phyloP scores from a whole-genome alignment of 2,113 vertebrate genomes.

The Pachycephala philippinensis region DNA sequence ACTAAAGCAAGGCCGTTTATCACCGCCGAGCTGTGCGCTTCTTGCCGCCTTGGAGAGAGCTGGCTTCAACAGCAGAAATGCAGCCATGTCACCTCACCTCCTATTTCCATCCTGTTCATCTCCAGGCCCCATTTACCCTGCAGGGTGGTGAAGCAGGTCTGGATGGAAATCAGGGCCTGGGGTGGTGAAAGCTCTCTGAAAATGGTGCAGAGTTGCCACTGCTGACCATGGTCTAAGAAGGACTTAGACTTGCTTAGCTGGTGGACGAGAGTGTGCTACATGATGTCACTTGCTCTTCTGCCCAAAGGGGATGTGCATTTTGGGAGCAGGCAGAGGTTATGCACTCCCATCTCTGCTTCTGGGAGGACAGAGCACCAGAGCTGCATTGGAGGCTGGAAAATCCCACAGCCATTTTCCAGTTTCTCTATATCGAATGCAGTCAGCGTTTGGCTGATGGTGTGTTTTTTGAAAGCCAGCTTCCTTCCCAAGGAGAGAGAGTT shows the following conservation, averaged over 20 bases:
- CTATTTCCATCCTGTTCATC: not conserved
- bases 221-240: not conserved
- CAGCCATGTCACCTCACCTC: conserved; percentile 36
- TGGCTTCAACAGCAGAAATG: conserved; percentile 41
- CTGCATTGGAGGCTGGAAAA: not conserved
- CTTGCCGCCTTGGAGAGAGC: conserved; percentile 46
- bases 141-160: not conserved
- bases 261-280: not conserved
- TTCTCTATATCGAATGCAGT: not conserved
- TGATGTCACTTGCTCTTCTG: not conserved
- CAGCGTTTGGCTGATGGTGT: not conserved
- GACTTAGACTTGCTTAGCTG: not conserved
- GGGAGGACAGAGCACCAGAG: not conserved
- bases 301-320: not conserved
- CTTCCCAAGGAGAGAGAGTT: not conserved
- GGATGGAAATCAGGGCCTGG: not conserved
- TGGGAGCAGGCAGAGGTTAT: not conserved
- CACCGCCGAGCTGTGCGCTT: conserved; percentile 64
- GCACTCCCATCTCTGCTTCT: not conserved
- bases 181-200: not conserved
- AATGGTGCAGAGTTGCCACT: not conserved
- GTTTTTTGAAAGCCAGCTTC: not conserved
- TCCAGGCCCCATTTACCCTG: conserved; percentile 1
- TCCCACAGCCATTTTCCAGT: not conserved
- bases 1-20: conserved; percentile 76